Evolutionary conservation across 1,140 invertebrate species (phyloP).

Genomic region (Watersipora subatra): DNA sequence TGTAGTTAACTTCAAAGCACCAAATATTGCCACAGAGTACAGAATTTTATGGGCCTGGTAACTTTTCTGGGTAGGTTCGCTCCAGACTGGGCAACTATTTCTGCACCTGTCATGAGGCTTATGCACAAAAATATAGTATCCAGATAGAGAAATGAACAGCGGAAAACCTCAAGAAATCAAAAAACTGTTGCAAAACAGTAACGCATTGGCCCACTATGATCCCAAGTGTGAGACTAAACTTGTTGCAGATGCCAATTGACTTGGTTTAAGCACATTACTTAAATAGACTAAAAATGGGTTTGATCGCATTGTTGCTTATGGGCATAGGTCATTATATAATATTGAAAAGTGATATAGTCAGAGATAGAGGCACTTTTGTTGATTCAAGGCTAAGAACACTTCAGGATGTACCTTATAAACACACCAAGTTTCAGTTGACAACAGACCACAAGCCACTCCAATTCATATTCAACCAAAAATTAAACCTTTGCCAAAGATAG

Average conservation of each 20-base stretch:
- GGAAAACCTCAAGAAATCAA: not conserved
- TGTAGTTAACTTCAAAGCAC: not conserved
- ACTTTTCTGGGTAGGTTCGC: constrained; percentile 3
- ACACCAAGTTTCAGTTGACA: constrained; percentile 8
- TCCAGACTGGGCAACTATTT: constrained; percentile 6
- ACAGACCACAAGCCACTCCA: constrained; percentile 14
- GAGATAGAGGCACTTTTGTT: constrained; percentile 11
- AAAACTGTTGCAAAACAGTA: not conserved
- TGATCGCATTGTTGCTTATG: not conserved
- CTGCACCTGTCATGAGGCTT: not conserved
- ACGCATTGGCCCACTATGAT: not conserved
- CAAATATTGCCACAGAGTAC: constrained; percentile 10
- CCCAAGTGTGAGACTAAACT: not conserved
- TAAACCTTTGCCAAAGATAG: not conserved
- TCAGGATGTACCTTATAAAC: constrained; percentile 11
- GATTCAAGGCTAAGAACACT: constrained; percentile 11
- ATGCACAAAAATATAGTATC: constrained; percentile 3
- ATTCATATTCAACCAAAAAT: constrained; percentile 8
- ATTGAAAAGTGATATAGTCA: constrained; percentile 14
- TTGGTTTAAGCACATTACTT: constrained; percentile 6
- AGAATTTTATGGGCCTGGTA: constrained; percentile 17
- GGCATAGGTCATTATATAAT: constrained; percentile 1
- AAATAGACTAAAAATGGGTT: not conserved
- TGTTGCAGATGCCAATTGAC: too few species aligned
- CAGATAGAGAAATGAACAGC: not conserved